phyloP scores from a whole-genome alignment of 2,113 vertebrate species.

The Osmerus eperlanus region DNA sequence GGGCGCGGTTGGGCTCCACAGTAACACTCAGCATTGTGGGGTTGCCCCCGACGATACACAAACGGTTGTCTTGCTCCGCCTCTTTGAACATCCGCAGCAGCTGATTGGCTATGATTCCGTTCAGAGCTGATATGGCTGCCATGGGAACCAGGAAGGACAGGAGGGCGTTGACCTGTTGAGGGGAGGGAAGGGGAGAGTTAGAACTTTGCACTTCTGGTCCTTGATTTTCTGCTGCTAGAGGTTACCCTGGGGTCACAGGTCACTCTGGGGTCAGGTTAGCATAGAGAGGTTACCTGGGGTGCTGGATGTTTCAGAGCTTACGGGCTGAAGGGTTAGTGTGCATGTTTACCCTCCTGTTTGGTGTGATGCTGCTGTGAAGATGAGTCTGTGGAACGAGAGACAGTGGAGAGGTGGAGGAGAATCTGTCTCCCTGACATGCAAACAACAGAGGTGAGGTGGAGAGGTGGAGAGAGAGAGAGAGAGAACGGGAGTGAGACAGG shows the following conservation, averaged over 20 bases:
- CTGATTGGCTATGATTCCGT: slow-evolving; percentile 93
- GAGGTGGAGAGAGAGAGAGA: slow-evolving; percentile 2
- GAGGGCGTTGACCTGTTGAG: slow-evolving; percentile 83
- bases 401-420: not conserved
- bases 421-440: too few species aligned
- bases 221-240: not conserved
- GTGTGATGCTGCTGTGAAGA: too few species aligned
- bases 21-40: slow-evolving; percentile 81
- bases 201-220: not conserved
- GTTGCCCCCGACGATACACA: slow-evolving; percentile 79
- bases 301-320: too few species aligned
- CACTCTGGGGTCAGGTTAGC: too few species aligned
- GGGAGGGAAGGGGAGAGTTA: not conserved
- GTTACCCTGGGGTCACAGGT: too few species aligned
- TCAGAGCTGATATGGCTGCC: slow-evolving; percentile 86
- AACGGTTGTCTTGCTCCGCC: slow-evolving; percentile 83
- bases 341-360: too few species aligned
- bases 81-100: slow-evolving; percentile 88
- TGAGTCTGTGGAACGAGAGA: too few species aligned
- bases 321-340: too few species aligned
- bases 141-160: slow-evolving; percentile 92
- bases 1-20: slow-evolving; percentile 85
- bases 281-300: too few species aligned
- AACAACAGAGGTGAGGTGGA: not conserved
- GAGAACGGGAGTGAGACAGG: not conserved